Base-by-base conservation (phyloP, 2,888 invertebrate species). In the Sycophila texana region DNA sequence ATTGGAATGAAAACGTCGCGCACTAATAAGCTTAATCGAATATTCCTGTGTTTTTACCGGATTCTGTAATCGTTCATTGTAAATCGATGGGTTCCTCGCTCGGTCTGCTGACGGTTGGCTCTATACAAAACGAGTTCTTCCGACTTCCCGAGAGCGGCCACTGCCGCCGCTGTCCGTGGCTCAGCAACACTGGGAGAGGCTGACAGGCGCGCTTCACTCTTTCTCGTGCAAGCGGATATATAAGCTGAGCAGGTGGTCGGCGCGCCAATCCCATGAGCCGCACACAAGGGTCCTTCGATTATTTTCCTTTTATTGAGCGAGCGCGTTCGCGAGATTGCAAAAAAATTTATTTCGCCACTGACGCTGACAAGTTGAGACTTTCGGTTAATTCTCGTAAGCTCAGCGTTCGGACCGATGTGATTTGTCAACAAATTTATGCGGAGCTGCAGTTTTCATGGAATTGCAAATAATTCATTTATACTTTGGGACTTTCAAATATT, bases 51-150 rank as follows among this genome's bases (percentile, higher is more conserved):
- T 77, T 77, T 77, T 75, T 71, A 20, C 18, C 22, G 68, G 16
- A 12, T 30, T 14, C 57, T 53, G 71, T 79, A 66, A 85, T 84
- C 84, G 85, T 82, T 87, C 85, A 84, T 86, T 84, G 86, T 84
- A 84, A 86, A 84, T 85, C 85, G 85, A 86, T 84, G 82, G 60
- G 53, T 47, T 63, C 39, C n/a, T 63, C 26, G 63, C 39, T 39
- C n/a, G n/a, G 30, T 26, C 13, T 39, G 63, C 16, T 58, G 63
- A 16, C 65, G 14, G 70, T 22, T 53, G 51, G 65, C 51, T 65
- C 70, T 26, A 39, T 39, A 75, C n/a, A 61, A 79, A 79, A 78
- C 79, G 74, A 26, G 74, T 79, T 79, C 63, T 22, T 39, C 26
- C 30, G 30, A 30, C 30, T 30, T 7, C 30, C 30, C 30, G 30